Evolutionary conservation across 2,113 vertebrate species (phyloP), one percentile per base, ranked within the genome.

Genomic region (Onychostoma macrolepis): DNA sequence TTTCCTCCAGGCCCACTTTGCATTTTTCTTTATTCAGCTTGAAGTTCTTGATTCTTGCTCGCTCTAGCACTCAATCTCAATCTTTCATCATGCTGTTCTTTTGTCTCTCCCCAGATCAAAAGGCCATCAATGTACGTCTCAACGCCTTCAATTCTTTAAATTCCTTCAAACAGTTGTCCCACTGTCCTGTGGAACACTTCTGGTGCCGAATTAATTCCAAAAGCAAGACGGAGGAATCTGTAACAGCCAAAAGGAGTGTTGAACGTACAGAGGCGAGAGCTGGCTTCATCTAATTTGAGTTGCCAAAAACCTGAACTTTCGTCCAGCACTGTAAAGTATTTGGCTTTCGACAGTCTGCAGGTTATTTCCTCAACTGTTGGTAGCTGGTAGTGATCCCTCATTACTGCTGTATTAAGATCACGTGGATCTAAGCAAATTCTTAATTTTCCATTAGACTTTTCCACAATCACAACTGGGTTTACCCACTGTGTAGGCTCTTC

Each of bases 241-340:
- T 19, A 85, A 7, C n/a, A 7, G 10, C 65, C 88, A 82, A 85
- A 89, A 12, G 69, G 50, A 45, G 88, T 82, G 82, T 81, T 89
- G 26, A 76, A 76, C 2, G 82, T 82, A 80, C 76, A 89, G 4
- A 87, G 88, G 48, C 45, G 10, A 74, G 75, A 85, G 82, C 85
- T 87, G 50, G 48, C 74, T 8, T 89, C 76, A 26, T 87, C 88
- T 63, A 89, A 50, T 50, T 85, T 87, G 7, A 87, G 75, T 84
- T 87, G 85, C 81, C 88, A 89, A 81, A 85, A 87, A 15, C 85
- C 85, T 81, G 85, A 89, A 21, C 85, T 89, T 80, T 82, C 75
- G 50, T 89, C 85, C 10, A 89, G 33, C 33, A 75, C 76, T 61
- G 81, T 65, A 77, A 84, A 87, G 67, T 89, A 89, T 53, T 84